phyloP scores from a whole-genome alignment of 2,113 vertebrate species.

The Lepus europaeus region DNA sequence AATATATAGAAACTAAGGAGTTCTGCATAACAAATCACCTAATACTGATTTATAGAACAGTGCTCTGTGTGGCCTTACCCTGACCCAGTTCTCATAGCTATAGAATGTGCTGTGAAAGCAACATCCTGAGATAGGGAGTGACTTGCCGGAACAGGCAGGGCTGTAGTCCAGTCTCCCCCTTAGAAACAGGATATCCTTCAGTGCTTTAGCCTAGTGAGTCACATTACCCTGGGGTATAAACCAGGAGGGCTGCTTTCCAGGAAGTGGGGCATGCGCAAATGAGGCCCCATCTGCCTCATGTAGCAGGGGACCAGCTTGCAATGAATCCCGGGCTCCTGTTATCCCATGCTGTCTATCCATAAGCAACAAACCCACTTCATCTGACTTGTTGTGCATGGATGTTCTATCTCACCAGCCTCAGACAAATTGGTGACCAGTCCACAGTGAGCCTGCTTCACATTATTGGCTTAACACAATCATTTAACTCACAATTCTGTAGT shows the following conservation, averaged over 20 bases:
- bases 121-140: neutral
- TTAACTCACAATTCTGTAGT: neutral
- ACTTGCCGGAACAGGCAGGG: neutral
- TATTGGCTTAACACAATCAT: neutral
- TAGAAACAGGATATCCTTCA: neutral
- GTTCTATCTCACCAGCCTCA: neutral
- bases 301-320: neutral
- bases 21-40: neutral
- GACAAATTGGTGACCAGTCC: neutral
- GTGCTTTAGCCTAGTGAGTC: neutral
- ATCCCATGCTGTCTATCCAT: neutral
- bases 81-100: neutral
- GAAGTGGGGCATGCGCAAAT: neutral
- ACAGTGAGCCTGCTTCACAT: neutral
- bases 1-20: neutral
- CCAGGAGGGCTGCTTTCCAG: neutral
- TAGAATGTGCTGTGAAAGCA: neutral
- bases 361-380: neutral
- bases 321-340: neutral
- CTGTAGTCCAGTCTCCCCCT: neutral
- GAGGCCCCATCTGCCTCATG: too few species aligned
- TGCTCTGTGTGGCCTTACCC: neutral
- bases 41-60: neutral
- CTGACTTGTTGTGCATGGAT: neutral
- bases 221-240: neutral